Conservation (phyloP, 1,140 invertebrate species). For the Cyclargus thomasi region DNA sequence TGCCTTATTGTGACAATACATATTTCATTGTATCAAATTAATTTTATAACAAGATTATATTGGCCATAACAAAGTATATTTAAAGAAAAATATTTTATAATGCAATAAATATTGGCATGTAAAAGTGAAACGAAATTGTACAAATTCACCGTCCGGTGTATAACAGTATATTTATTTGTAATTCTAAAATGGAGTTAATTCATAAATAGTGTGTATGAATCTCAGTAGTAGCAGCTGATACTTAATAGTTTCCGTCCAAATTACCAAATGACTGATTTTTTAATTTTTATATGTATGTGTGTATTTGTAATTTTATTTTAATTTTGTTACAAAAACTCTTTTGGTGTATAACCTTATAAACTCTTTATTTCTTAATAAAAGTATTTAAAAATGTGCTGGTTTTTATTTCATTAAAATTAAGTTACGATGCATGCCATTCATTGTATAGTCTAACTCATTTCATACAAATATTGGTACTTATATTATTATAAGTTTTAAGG, state of each 20-base stretch:
- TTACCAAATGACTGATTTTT: conserved; percentile 67
- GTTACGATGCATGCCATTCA: too few relatives aligned
- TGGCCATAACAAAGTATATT: neutral
- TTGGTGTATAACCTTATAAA: conserved; percentile 41
- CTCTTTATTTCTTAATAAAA: conserved; percentile 50
- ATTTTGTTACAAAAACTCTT: conserved; percentile 45
- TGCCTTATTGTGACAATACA: conserved; percentile 17
- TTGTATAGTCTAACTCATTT: too few relatives aligned
- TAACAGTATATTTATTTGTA: conserved; percentile 20
- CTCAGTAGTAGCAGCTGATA: conserved; percentile 49
- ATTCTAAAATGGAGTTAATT: neutral
- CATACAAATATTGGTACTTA: too few relatives aligned
- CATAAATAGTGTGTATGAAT: conserved; percentile 37
- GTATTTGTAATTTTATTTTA: conserved; percentile 36
- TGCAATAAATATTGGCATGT: neutral
- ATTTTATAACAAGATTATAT: conserved; percentile 1
- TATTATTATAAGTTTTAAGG: too few relatives aligned
- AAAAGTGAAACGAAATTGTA: conserved; percentile 26
- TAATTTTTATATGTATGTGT: conserved; percentile 47
- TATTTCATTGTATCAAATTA: neutral
- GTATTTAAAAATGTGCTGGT: conserved; percentile 55
- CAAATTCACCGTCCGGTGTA: conserved; percentile 43
- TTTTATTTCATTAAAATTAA: neutral
- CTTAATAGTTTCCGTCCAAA: conserved; percentile 73
- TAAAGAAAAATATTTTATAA: neutral